Percentiles rank a stretch among this genome's conserved stretches.
These are phyloP conservation scores for Podotricha telesiphe DNA, from an alignment of 2,888 invertebrate species.

Conservation along the genomic window DNA sequence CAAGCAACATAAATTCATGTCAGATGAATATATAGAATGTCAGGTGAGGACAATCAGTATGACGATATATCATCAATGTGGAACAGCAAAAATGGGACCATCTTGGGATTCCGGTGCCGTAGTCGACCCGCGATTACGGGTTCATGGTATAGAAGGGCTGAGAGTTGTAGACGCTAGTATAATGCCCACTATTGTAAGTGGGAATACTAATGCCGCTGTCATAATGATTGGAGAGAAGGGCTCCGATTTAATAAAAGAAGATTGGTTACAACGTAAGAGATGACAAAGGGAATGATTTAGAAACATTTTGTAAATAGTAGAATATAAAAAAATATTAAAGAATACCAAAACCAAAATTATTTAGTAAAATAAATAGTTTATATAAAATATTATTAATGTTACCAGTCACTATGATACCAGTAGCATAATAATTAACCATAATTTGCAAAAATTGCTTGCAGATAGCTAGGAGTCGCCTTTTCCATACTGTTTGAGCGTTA, in stretches of 20 bases:
- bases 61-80: constrained; percentile 95
- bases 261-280: constrained; percentile 85
- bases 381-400: neutral
- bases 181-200: constrained; percentile 94
- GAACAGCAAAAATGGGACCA: constrained; percentile 95
- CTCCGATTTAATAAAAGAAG: constrained; percentile 92
- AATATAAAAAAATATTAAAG: neutral
- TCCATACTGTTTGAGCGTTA: neutral
- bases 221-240: constrained; percentile 97
- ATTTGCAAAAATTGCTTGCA: neutral
- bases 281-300: constrained; percentile 51
- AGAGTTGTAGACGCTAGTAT: constrained; percentile 94
- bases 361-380: constrained; percentile 1
- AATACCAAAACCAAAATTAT: constrained; percentile 21
- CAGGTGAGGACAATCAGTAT: constrained; percentile 93
- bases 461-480: neutral
- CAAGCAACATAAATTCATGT: constrained; percentile 87
- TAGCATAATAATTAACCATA: neutral
- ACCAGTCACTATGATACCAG: neutral
- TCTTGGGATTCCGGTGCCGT: constrained; percentile 90
- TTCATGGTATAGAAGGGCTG: constrained; percentile 90
- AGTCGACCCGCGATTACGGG: constrained; percentile 90
- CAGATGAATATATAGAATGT: constrained; percentile 94
- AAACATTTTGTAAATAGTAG: constrained; percentile 23
- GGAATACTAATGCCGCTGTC: constrained; percentile 95